A percentile compares a stretch with the other conserved stretches of the same genome.
Evolutionary conservation across 2,797 vertebrate species (phyloP).

Genomic region (Rhabdophis nuchalis): DNA sequence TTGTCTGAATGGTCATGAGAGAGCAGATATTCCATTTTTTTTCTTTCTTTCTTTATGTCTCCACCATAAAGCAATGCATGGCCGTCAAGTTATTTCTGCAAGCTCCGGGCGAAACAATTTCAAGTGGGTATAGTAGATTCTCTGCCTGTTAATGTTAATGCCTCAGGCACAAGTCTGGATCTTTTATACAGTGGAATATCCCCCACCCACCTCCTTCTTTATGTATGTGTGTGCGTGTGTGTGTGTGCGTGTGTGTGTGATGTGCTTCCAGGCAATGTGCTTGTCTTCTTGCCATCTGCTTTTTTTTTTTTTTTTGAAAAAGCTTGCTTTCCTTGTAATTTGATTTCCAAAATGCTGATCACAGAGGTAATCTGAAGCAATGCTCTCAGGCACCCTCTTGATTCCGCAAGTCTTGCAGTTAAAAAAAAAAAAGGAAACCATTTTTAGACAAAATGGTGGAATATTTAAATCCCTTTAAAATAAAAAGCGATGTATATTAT

Average conservation of each 20-base stretch:
- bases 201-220: background rate
- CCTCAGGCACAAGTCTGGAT: slow-evolving; percentile 23
- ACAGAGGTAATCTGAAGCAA: slow-evolving; percentile 22
- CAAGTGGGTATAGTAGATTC: slow-evolving; percentile 35
- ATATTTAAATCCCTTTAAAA: background rate
- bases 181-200: slow-evolving; percentile 41
- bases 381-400: background rate
- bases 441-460: background rate
- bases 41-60: background rate
- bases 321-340: slow-evolving; percentile 25
- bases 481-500: background rate
- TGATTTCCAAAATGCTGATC: slow-evolving; percentile 44
- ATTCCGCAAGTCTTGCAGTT: slow-evolving; percentile 3
- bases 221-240: too few relatives aligned
- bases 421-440: background rate
- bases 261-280: background rate
- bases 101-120: slow-evolving; percentile 47
- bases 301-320: slow-evolving; percentile 20
- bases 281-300: slow-evolving; percentile 23
- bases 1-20: background rate
- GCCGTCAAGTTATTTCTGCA: slow-evolving; percentile 13
- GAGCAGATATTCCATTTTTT: background rate
- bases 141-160: slow-evolving; percentile 39
- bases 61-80: background rate
- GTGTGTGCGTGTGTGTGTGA: background rate